Conservation (phyloP, 2,888 invertebrate genomes). For the Acrobasis consociella region DNA sequence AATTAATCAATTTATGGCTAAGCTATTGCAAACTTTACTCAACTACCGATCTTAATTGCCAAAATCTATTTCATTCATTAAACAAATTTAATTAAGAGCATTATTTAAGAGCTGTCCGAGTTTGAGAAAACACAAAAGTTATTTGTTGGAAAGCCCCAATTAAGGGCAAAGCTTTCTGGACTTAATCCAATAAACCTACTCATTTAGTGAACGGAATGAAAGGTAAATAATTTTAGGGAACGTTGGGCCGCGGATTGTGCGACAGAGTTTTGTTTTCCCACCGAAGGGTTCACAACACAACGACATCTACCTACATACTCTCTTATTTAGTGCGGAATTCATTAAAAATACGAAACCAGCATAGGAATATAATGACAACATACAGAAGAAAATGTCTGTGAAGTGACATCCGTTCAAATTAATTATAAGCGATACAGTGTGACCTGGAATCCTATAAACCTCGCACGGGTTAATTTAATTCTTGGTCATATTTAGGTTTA, state of each 20-base stretch:
- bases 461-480: background rate
- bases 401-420: background rate
- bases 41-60: constrained; percentile 46
- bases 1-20: constrained; percentile 34
- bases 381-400: constrained; percentile 3
- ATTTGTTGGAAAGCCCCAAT: constrained; percentile 80
- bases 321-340: constrained; percentile 44
- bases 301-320: constrained; percentile 36
- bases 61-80: constrained; percentile 58
- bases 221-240: constrained; percentile 78
- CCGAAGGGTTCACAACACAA: constrained; percentile 44
- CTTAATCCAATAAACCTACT: constrained; percentile 82
- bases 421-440: background rate
- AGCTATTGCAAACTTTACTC: constrained; percentile 32
- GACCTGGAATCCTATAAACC: background rate
- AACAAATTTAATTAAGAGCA: constrained; percentile 73
- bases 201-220: constrained; percentile 78
- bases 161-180: constrained; percentile 80
- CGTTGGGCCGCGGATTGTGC: constrained; percentile 48
- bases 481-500: too few relatives aligned
- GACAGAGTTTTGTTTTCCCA: constrained; percentile 54
- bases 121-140: constrained; percentile 80
- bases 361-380: background rate
- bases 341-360: constrained; percentile 41
- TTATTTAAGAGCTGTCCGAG: constrained; percentile 77